These are phyloP conservation scores for Brachionus paranguensis DNA, from an alignment of 1,140 invertebrate genomes.

Conservation along the genomic window DNA sequence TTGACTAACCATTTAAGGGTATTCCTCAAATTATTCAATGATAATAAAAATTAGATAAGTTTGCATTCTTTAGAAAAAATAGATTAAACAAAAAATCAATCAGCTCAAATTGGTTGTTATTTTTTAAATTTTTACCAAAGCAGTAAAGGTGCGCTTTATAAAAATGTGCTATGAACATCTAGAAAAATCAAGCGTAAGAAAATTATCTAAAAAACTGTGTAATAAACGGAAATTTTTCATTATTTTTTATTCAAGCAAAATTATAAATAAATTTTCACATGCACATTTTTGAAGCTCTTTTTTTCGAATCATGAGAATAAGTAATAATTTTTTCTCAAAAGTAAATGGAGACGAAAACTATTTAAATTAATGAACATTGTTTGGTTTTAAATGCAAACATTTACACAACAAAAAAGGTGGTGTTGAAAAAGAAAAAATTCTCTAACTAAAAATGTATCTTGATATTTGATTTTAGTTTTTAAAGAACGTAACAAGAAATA, in stretches of 20 bases:
- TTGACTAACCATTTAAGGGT: no score
- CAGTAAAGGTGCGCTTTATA: no score
- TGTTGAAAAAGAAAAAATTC: background rate
- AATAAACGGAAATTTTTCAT: background rate
- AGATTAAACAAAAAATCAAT: background rate
- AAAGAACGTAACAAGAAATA: background rate
- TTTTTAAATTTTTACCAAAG: background rate
- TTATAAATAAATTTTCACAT: background rate
- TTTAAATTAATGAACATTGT: background rate
- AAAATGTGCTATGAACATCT: background rate
- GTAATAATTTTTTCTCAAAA: background rate
- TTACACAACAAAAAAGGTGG: background rate
- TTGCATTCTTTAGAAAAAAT: background rate
- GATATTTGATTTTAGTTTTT: background rate
- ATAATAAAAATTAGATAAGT: no score
- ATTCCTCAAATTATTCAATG: no score
- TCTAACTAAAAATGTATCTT: background rate
- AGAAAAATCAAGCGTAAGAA: background rate
- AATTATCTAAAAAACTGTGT: background rate
- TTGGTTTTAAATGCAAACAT: background rate
- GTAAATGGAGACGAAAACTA: background rate
- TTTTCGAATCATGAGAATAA: background rate
- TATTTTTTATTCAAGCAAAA: background rate
- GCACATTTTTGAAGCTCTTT: background rate
- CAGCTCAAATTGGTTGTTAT: background rate